These are phyloP conservation scores for Uloborus diversus DNA, from an alignment of 1,140 invertebrate species.

Conservation along the genomic window DNA sequence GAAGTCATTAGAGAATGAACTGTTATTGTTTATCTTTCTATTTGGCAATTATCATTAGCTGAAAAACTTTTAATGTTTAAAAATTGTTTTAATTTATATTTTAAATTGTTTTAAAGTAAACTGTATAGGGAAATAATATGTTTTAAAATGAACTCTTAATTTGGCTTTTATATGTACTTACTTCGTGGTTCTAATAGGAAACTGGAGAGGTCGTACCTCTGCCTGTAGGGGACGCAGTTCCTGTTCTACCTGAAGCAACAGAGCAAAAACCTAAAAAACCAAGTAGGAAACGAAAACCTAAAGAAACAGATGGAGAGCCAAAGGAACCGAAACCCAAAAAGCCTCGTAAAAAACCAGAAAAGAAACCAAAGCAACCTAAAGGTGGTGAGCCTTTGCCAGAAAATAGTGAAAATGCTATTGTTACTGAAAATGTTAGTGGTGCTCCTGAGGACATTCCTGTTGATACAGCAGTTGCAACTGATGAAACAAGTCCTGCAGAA, in stretches of 20 bases:
- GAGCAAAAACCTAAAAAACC: conserved; percentile 33
- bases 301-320: conserved; percentile 57
- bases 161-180: no score
- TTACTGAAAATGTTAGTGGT: conserved; percentile 25
- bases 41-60: no score
- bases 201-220: neutral
- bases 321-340: conserved; percentile 63
- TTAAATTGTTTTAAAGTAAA: no score
- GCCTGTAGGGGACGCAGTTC: neutral
- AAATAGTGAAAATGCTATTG: neutral
- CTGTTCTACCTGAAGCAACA: neutral
- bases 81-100: no score
- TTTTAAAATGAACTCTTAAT: no score
- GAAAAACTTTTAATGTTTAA: no score
- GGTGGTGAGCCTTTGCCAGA: neutral
- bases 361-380: conserved; percentile 55
- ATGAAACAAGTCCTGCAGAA: conserved; percentile 24
- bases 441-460: conserved; percentile 30
- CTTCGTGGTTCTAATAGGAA: no score
- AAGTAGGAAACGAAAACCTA: conserved; percentile 43
- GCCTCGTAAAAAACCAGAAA: conserved; percentile 62
- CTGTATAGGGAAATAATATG: no score
- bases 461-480: conserved; percentile 23
- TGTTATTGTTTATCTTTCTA: no score
- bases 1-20: no score